Percentiles rank a stretch among this genome's conserved stretches.
phyloP scores from a whole-genome alignment of 2,797 vertebrate species.

The Tragelaphus oryx region DNA sequence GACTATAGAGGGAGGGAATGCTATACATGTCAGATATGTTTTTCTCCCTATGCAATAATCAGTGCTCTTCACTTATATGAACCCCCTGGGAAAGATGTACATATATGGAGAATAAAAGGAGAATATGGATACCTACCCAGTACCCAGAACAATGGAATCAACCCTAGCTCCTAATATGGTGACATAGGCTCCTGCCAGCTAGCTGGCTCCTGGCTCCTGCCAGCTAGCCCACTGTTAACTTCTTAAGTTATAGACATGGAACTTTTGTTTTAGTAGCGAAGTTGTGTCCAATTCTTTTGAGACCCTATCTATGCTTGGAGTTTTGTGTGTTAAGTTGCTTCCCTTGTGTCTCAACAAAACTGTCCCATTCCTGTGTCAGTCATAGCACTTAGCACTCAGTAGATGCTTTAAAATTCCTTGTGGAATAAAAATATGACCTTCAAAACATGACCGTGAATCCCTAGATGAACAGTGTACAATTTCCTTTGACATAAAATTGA shows the following conservation, averaged over 20 bases:
- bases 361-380: neutral
- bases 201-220: neutral
- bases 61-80: neutral
- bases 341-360: neutral
- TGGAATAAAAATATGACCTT: neutral
- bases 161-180: neutral
- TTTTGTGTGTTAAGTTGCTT: neutral
- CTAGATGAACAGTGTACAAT: neutral
- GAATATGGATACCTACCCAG: neutral
- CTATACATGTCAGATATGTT: neutral
- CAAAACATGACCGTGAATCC: neutral
- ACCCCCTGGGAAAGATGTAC: neutral
- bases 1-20: neutral
- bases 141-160: neutral
- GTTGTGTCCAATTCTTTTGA: neutral
- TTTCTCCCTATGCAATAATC: neutral
- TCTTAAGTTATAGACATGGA: neutral
- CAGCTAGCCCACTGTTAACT: neutral
- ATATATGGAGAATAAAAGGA: neutral
- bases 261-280: neutral
- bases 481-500: neutral
- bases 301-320: neutral
- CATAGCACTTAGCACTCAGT: neutral
- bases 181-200: neutral
- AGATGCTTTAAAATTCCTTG: constrained; percentile 14